Percentiles rank a stretch among this genome's conserved stretches.
Conservation (phyloP, 2,797 vertebrate species). For the Gambelia wislizenii region DNA sequence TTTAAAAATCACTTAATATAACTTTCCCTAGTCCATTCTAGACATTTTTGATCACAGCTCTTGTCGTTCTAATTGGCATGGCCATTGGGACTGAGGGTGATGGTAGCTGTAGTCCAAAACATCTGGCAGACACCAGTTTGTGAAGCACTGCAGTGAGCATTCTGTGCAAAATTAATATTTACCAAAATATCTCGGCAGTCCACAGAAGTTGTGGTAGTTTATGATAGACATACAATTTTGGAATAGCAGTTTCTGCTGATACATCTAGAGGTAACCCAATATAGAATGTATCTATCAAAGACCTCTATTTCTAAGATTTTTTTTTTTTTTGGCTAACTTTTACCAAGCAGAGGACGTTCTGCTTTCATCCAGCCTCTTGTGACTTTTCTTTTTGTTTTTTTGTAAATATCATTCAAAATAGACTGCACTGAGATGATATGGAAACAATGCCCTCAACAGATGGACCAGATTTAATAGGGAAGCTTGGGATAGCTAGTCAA, state of each 20-base stretch:
- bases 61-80: background rate
- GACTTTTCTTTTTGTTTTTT: background rate
- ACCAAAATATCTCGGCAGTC: background rate
- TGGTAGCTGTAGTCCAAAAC: background rate
- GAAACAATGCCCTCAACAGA: conserved; percentile 14
- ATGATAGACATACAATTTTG: background rate
- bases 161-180: background rate
- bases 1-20: background rate
- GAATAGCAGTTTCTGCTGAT: background rate
- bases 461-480: conserved; percentile 27
- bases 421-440: background rate
- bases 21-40: background rate
- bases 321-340: conserved; percentile 29
- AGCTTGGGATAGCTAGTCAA: conserved; percentile 30
- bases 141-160: background rate
- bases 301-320: conserved; percentile 13
- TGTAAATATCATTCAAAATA: conserved; percentile 30
- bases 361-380: conserved; percentile 27
- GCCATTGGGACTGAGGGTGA: background rate
- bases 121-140: background rate
- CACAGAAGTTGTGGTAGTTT: background rate
- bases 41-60: background rate
- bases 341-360: conserved; percentile 16
- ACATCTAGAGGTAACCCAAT: background rate
- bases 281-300: conserved; percentile 19